Base-by-base conservation (phyloP, 2,888 invertebrate species). In the Drosophila melanosoma region DNA sequence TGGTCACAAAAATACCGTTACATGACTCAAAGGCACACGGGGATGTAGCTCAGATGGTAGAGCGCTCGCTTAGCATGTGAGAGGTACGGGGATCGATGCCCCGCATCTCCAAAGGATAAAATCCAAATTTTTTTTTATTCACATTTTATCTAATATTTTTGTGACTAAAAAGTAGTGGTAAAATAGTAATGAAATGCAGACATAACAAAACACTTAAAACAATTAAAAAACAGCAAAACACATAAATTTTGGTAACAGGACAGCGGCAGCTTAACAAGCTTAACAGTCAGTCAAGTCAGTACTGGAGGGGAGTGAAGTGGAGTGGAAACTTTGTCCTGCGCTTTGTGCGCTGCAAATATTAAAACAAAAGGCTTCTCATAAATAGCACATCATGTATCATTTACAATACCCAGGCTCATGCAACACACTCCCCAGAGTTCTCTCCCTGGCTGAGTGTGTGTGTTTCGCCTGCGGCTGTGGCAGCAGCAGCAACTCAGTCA, bases 61-160 rank as follows among this genome's bases (percentile, higher is more conserved):
- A 92, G 93, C 92, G 93, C 92, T 92, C 92, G 93, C 92, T 92
- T 92, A 92, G 93, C 93, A 92, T 92, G 92, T 92, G 93, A 92
- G 92, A 92, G 92, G 92, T 92, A 92, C 93, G 92, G 92, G 92
- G 93, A 93, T 93, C 92, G 87, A 93, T 92, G 87, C 92, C 92
- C 93, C 90, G 92, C 92, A 92, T 92, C 92, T 92, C 92, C 92
- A 65, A 32, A 20, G 63, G 69, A 73, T 48, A 36, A 35, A 53
- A 61, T 38, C 33, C n/a, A n/a, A 59, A 35, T 23, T 73, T 79
- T 72, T 63, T 61, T 40, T 1, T 15, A 10, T 45, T 4, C 45
- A 15, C 23, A 0, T 12, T 48, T 61, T 64, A 58, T 33, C 4
- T 7, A 1, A 15, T 64, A 10, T 45, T 32, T 38, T 60, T 59